Percentiles rank a stretch among this genome's conserved stretches.
Evolutionary conservation across 2,888 invertebrate species (phyloP).

Genomic region (Chymomyza fuscimana): DNA sequence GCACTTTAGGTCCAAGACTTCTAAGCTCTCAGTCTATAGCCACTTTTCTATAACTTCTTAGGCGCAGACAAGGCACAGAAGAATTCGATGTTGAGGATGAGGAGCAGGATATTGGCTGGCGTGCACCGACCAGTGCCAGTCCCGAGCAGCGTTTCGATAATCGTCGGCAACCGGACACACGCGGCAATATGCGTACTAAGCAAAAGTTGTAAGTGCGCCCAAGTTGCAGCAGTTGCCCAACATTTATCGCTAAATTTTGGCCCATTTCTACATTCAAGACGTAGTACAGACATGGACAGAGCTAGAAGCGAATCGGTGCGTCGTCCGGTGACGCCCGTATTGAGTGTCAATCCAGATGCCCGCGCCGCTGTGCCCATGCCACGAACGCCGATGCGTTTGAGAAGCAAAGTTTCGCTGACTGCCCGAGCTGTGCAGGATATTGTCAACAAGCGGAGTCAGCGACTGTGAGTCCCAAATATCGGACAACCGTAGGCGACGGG

Average conservation of each 20-base stretch:
- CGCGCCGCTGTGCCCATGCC: slow-evolving; percentile 71
- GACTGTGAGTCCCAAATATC: slow-evolving; percentile 61
- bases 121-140: slow-evolving; percentile 49
- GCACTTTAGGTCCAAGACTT: background rate
- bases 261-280: slow-evolving; percentile 49
- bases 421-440: slow-evolving; percentile 74
- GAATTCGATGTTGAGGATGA: slow-evolving; percentile 67
- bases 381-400: slow-evolving; percentile 73
- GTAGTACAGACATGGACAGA: slow-evolving; percentile 60
- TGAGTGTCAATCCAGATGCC: slow-evolving; percentile 65
- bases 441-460: slow-evolving; percentile 62
- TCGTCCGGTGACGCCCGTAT: slow-evolving; percentile 71
- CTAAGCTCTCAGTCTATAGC: slow-evolving; percentile 6
- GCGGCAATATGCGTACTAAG: slow-evolving; percentile 53
- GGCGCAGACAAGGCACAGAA: slow-evolving; percentile 71
- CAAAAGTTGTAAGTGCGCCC: slow-evolving; percentile 64
- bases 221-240: background rate
- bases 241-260: slow-evolving; percentile 20
- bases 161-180: slow-evolving; percentile 41
- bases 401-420: slow-evolving; percentile 70
- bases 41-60: slow-evolving; percentile 27
- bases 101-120: slow-evolving; percentile 56
- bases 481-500: background rate
- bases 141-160: slow-evolving; percentile 48
- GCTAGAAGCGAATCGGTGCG: slow-evolving; percentile 59